These are phyloP conservation scores for Heterotis niloticus DNA, from an alignment of 2,113 vertebrate species.

Conservation along the genomic window DNA sequence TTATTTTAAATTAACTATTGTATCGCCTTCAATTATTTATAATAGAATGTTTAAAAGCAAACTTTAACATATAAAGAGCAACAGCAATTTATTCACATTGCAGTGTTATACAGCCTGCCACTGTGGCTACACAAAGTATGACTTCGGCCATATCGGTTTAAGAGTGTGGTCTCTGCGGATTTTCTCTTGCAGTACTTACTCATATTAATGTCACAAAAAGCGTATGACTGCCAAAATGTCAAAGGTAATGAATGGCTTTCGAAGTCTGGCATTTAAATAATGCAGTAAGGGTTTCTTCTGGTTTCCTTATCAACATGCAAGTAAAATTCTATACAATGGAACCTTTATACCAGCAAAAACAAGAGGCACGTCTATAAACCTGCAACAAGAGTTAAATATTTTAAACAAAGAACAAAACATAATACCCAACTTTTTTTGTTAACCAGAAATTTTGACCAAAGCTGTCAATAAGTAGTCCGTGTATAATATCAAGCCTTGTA, in stretches of 20 bases:
- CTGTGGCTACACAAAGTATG: not conserved
- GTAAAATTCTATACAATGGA: not conserved
- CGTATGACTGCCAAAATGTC: not conserved
- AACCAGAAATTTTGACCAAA: not conserved
- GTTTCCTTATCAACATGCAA: not conserved
- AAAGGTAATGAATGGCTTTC: not conserved
- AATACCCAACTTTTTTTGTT: not conserved
- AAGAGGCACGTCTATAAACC: not conserved
- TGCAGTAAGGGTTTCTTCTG: not conserved
- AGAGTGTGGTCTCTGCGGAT: slow-evolving; percentile 8
- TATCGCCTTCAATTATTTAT: not conserved
- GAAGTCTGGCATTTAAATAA: not conserved
- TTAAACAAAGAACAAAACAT: no score
- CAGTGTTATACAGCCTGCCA: not conserved
- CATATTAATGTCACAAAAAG: slow-evolving; percentile 15
- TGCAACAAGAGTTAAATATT: not conserved
- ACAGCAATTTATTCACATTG: slow-evolving; percentile 1
- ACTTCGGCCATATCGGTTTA: not conserved
- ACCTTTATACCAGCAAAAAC: not conserved
- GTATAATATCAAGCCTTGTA: not conserved
- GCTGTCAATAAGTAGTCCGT: not conserved
- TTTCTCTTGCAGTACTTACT: not conserved
- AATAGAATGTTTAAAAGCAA: not conserved
- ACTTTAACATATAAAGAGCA: slow-evolving; percentile 2
- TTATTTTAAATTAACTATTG: no score